Evolutionary conservation across 1,140 invertebrate species (phyloP), one percentile per base, ranked within the genome.

Genomic region (Sitophilus oryzae): DNA sequence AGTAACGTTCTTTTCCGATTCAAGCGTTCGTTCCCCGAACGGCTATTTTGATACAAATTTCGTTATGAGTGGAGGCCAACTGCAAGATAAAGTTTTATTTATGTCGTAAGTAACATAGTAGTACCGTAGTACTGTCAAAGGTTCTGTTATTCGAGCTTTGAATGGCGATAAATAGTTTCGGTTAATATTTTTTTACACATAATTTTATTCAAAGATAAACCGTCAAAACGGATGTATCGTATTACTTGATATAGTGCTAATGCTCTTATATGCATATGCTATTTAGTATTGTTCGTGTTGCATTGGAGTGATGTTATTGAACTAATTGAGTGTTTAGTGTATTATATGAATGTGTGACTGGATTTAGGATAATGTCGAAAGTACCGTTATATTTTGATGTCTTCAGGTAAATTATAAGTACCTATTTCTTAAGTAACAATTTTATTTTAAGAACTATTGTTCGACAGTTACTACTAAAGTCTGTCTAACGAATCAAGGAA

Each of bases 381-480:
- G n/a, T 60, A 25, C 58, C 58, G 30, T 21, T 60, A n/a, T 60
- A 56, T 40, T 60, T 60, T 18, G 46, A 60, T 30, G 56, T 60
- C 18, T 47, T 43, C 25, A 51, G 43, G 58, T 60, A 48, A 9
- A 18, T 19, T 4, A 41, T 19, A 3, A 5, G 16, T 14, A 14
- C 11, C 14, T 8, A 40, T 40, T 18, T 40, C 37, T 14, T n/a
- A 40, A 40, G 14, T 4, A 14, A 40, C 14, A 40, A 40, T 40
- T 14, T 18, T 6, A 8, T 40, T n/a, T 40, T 8, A 8, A 5
- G 22, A 20, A 44, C 14, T n/a, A 21, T 14, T 44, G 14, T 15
- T n/a, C 8, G 18, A 44, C 20, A 6, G 25, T 30, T 30, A 30
- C 5, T 11, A 30, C 5, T 30, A 5, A 30, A 6, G 5, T 30